These are phyloP conservation scores for Patella pellucida DNA, from an alignment of 2,888 invertebrate species.

Conservation along the genomic window DNA sequence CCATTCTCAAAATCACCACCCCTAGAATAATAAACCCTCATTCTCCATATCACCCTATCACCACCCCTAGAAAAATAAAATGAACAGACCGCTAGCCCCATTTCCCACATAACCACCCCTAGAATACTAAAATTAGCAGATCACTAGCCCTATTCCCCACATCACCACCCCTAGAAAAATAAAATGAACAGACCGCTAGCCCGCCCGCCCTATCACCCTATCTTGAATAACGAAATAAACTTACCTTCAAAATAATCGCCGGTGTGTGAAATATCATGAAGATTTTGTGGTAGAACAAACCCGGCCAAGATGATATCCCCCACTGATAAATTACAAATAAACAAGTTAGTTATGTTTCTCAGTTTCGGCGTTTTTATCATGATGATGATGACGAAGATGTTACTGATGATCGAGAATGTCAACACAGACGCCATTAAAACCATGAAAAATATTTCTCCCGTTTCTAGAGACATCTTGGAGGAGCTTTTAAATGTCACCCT, in stretches of 20 bases:
- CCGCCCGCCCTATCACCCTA: no score
- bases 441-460: constrained; percentile 34
- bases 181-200: no score
- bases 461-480: background rate
- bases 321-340: constrained; percentile 57
- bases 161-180: no score
- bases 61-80: no score
- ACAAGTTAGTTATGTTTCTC: constrained; percentile 54
- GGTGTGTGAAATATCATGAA: constrained; percentile 59
- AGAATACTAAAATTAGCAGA: no score
- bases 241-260: constrained; percentile 56
- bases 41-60: no score
- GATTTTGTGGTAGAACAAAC: constrained; percentile 55
- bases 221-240: background rate
- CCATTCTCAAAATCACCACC: no score
- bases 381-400: constrained; percentile 47
- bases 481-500: no score
- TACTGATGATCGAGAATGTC: constrained; percentile 47
- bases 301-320: constrained; percentile 59
- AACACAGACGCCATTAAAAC: constrained; percentile 34
- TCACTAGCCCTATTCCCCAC: no score
- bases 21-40: no score
- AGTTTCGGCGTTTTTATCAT: constrained; percentile 43
- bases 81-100: no score
- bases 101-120: no score